Evolutionary conservation across 2,888 invertebrate genomes (phyloP).

Genomic region (Oeneis ivallda): DNA sequence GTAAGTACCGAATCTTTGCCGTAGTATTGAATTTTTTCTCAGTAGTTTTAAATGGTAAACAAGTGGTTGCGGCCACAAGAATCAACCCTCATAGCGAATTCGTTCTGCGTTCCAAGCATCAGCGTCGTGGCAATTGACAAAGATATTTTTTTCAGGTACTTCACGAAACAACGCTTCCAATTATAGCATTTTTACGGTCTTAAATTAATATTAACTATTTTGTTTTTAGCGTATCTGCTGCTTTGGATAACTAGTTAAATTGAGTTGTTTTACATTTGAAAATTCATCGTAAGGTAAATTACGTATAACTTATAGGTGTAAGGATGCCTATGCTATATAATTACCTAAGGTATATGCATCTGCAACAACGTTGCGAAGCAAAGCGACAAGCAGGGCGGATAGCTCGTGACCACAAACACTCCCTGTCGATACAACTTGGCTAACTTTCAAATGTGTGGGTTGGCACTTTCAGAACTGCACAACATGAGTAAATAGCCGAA

Average conservation of each 20-base stretch:
- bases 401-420: slow-evolving; percentile 54
- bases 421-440: slow-evolving; percentile 69
- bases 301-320: neutral
- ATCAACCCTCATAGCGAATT: too few species aligned
- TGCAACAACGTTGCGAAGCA: slow-evolving; percentile 32
- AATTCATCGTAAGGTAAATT: neutral
- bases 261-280: too few species aligned
- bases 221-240: too few species aligned
- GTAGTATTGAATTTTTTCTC: neutral
- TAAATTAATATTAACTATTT: too few species aligned
- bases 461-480: slow-evolving; percentile 62
- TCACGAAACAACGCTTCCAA: too few species aligned
- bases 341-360: slow-evolving; percentile 9
- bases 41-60: too few species aligned
- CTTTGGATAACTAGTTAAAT: too few species aligned
- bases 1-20: neutral
- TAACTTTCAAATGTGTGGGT: slow-evolving; percentile 76
- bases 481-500: slow-evolving; percentile 41
- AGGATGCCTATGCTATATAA: neutral
- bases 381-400: slow-evolving; percentile 42
- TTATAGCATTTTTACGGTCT: too few species aligned
- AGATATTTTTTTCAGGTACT: too few species aligned
- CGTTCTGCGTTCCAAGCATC: too few species aligned
- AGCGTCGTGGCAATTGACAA: too few species aligned
- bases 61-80: too few species aligned